Evolutionary conservation across 2,113 vertebrate species (phyloP), one percentile per base, ranked within the genome.

Genomic region (Rhea pennata): DNA sequence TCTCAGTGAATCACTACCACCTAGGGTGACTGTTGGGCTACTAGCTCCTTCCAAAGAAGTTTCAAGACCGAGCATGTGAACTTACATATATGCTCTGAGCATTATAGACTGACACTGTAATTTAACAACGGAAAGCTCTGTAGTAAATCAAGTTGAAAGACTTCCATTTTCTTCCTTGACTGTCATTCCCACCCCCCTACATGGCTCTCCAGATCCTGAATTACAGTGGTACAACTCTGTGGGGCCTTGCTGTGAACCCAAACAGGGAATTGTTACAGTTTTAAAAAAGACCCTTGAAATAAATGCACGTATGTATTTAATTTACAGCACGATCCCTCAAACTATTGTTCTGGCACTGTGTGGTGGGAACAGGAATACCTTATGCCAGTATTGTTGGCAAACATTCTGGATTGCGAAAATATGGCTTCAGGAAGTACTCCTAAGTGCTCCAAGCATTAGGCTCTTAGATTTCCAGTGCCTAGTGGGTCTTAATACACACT

Each of bases 241-340:
- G 19, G 62, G 56, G 48, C 16, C 51, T 40, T 36, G 51, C 77
- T 95, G 84, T 42, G 56, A 84, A 81, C 56, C 51, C 84, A 54
- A 92, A 81, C 5, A 87, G 62, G 39, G 90, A 90, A 95, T 39
- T 24, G 13, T n/a, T 91, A 59, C 93, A 93, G 78, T 53, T 91
- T 76, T 46, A 73, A 50, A 73, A 77, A 75, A 31, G 64, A 85
- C 26, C 29, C 23, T 44, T 87, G 6, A 90, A 96, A 85, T 74
- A 93, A 93, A 94, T 83, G 64, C 70, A 95, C 89, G 84, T 39
- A 91, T 75, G 95, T 94, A 95, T 75, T 96, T 94, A 95, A 92
- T 76, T 95, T 94, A 94, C 94, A 96, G 93, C 94, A 80, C 16
- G 81, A 83, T 56, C 40, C 36, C 95, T 79, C 71, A 40, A 90